These are phyloP conservation scores for Tineola bisselliella DNA, from an alignment of 2,888 invertebrate genomes.

Conservation along the genomic window DNA sequence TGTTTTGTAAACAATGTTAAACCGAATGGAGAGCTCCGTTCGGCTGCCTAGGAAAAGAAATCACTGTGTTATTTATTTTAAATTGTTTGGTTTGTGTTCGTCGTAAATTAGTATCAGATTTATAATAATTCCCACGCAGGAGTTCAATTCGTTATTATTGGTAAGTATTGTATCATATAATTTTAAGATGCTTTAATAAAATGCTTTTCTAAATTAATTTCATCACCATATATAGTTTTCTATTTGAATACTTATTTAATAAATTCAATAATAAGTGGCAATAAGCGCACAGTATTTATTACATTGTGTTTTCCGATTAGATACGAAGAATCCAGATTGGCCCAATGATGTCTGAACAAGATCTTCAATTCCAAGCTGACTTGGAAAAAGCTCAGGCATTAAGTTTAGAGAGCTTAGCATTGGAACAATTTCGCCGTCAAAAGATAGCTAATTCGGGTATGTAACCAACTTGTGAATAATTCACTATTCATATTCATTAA, in stretches of 20 bases:
- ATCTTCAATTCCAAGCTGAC: constrained; percentile 85
- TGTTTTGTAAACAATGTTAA: background rate
- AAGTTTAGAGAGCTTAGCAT: constrained; percentile 85
- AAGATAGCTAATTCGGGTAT: constrained; percentile 65
- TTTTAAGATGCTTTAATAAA: background rate
- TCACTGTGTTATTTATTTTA: background rate
- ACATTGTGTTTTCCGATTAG: background rate
- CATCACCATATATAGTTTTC: too few species aligned
- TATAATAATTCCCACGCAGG: background rate
- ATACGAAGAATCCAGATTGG: background rate
- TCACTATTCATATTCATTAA: too few species aligned
- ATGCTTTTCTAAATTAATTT: too few species aligned
- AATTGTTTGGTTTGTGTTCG: background rate
- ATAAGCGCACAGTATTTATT: background rate
- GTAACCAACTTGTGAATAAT: constrained; percentile 20
- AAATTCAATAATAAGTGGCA: background rate
- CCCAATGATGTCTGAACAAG: constrained; percentile 71
- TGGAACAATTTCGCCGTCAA: constrained; percentile 82
- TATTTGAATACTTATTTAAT: too few species aligned
- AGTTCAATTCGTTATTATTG: background rate
- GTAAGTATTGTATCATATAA: background rate
- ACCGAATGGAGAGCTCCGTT: background rate
- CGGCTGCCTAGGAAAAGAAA: background rate
- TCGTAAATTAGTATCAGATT: background rate
- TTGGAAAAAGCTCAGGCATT: constrained; percentile 88